phyloP scores from a whole-genome alignment of 1,140 invertebrate genomes.

The Lucilia sericata region DNA sequence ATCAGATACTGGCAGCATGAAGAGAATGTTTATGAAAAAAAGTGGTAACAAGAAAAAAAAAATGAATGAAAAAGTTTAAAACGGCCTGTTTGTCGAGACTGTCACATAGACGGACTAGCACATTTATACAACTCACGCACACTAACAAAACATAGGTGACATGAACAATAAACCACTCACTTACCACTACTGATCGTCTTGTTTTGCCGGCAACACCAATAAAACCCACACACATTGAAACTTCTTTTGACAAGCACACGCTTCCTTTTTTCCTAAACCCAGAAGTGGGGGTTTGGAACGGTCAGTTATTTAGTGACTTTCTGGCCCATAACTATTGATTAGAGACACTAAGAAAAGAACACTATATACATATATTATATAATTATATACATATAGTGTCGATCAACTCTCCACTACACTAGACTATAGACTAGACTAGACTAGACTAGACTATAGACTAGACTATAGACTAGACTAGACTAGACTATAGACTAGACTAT shows the following conservation, averaged over 20 bases:
- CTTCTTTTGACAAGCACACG: neutral
- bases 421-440: too few relatives aligned
- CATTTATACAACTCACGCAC: neutral
- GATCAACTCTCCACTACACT: too few relatives aligned
- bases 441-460: too few relatives aligned
- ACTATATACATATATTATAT: too few relatives aligned
- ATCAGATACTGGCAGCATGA: slow-evolving; percentile 20
- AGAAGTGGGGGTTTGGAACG: too few relatives aligned
- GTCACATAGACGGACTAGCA: neutral
- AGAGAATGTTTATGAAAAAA: neutral
- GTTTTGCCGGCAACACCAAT: neutral
- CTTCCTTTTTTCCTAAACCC: neutral
- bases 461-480: too few relatives aligned
- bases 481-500: too few relatives aligned
- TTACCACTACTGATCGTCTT: neutral
- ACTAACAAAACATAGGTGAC: neutral
- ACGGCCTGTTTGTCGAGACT: neutral
- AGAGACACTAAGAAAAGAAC: too few relatives aligned
- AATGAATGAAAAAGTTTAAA: slow-evolving; percentile 4
- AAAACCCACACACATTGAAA: neutral
- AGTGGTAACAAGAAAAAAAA: neutral
- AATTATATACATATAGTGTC: too few relatives aligned
- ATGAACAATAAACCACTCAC: neutral
- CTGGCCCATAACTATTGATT: too few relatives aligned
- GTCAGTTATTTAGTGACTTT: too few relatives aligned